Evolutionary conservation across 1,140 invertebrate species (phyloP).

Genomic region (Aphis craccivora): DNA sequence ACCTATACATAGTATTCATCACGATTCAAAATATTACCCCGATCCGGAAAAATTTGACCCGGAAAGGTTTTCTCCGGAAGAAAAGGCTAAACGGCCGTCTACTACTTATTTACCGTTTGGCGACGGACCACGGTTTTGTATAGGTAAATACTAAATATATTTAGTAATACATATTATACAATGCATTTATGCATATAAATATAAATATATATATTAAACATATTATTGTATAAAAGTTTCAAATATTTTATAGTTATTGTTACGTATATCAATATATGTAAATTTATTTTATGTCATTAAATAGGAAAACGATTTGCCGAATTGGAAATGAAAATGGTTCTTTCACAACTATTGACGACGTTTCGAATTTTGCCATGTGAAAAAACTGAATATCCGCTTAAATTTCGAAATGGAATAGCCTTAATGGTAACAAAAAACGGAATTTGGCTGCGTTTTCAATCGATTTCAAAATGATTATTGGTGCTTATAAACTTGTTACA

Average conservation of each 20-base stretch:
- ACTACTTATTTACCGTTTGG: slow-evolving; percentile 72
- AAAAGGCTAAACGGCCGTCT: slow-evolving; percentile 63
- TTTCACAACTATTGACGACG: slow-evolving; percentile 11
- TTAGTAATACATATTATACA: background rate
- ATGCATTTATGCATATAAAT: no score
- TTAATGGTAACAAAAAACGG: background rate
- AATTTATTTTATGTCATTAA: slow-evolving; percentile 41
- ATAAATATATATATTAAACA: no score
- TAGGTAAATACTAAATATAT: slow-evolving; percentile 62
- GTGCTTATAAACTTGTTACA: no score
- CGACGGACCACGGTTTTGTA: slow-evolving; percentile 66
- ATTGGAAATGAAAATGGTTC: slow-evolving; percentile 63
- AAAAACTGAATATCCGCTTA: slow-evolving; percentile 36
- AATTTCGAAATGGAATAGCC: background rate
- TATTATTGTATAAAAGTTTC: no score
- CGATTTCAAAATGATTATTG: background rate
- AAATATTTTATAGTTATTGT: no score
- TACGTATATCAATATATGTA: background rate
- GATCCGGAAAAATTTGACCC: slow-evolving; percentile 70
- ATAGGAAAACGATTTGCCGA: slow-evolving; percentile 64
- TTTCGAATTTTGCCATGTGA: slow-evolving; percentile 8
- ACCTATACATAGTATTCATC: slow-evolving; percentile 69
- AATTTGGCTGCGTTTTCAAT: slow-evolving; percentile 22
- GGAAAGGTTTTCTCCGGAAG: slow-evolving; percentile 64
- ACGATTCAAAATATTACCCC: slow-evolving; percentile 67